phyloP scores from a whole-genome alignment of 2,888 invertebrate genomes.

The Mimumesa dahlbomi region DNA sequence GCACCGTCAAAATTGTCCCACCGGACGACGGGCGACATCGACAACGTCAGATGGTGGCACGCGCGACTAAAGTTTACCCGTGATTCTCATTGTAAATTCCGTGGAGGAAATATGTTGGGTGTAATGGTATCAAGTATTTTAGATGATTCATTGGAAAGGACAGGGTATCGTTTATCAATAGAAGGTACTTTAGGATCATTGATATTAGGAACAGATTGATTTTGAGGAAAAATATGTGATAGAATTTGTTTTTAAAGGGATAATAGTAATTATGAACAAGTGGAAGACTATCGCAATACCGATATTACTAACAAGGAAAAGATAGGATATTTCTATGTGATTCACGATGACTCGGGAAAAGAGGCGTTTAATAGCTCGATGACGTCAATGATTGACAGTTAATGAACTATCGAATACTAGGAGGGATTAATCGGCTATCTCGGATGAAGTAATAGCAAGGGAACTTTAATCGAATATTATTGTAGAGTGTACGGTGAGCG shows the following conservation, averaged over 20 bases:
- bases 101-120: too few relatives aligned
- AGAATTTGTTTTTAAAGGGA: too few relatives aligned
- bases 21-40: slow-evolving; percentile 45
- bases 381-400: slow-evolving; percentile 53
- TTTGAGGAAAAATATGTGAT: background rate
- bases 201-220: too few relatives aligned
- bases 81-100: too few relatives aligned
- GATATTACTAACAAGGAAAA: slow-evolving; percentile 30
- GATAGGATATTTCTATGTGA: slow-evolving; percentile 24
- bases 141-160: too few relatives aligned
- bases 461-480: slow-evolving; percentile 56
- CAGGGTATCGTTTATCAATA: too few relatives aligned
- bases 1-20: slow-evolving; percentile 53
- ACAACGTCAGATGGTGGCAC: too few relatives aligned
- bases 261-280: slow-evolving; percentile 3
- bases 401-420: slow-evolving; percentile 56
- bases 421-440: slow-evolving; percentile 56
- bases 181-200: too few relatives aligned
- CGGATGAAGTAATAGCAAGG: slow-evolving; percentile 53
- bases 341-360: slow-evolving; percentile 53
- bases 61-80: too few relatives aligned
- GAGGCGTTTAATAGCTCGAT: slow-evolving; percentile 46
- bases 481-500: slow-evolving; percentile 21
- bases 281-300: slow-evolving; percentile 11
- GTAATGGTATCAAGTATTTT: too few relatives aligned